Conservation (phyloP, 2,113 vertebrate genomes). For the Cranoglanis bouderius region DNA sequence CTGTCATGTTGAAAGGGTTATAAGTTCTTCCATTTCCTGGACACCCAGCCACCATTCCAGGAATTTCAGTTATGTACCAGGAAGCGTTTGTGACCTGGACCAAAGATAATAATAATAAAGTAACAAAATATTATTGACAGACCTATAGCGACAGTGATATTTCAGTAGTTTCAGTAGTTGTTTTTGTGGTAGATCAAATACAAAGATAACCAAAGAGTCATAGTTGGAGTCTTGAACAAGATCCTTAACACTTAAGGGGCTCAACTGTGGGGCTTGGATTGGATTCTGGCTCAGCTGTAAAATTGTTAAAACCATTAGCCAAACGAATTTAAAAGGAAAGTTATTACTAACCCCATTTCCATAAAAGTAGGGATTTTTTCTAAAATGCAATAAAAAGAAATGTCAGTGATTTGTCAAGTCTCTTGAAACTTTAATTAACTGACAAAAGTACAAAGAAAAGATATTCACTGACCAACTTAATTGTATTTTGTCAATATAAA, state of each 20-base stretch:
- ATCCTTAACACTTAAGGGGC: background rate
- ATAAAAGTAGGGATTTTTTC: no score
- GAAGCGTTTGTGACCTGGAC: constrained; percentile 52
- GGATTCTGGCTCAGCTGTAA: background rate
- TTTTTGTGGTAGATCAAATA: background rate
- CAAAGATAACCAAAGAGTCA: background rate
- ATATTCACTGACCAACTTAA: no score
- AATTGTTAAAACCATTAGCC: background rate
- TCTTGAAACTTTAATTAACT: no score
- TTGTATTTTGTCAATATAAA: no score
- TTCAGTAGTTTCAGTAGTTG: background rate
- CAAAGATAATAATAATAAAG: background rate
- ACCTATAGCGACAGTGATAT: background rate
- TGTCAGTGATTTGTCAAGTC: no score
- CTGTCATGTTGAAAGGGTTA: constrained; percentile 74
- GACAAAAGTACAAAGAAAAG: no score
- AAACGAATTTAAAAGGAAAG: background rate
- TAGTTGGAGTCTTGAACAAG: background rate
- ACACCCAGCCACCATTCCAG: constrained; percentile 44
- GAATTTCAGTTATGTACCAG: constrained; percentile 62
- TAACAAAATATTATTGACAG: background rate
- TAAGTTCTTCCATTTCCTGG: constrained; percentile 49
- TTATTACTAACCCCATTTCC: no score
- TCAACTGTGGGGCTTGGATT: background rate
- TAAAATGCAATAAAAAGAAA: no score